Percentiles rank a stretch among this genome's conserved stretches.
These are phyloP conservation scores for Drosophila bipectinata DNA, from an alignment of 1,140 invertebrate genomes.

Conservation along the genomic window DNA sequence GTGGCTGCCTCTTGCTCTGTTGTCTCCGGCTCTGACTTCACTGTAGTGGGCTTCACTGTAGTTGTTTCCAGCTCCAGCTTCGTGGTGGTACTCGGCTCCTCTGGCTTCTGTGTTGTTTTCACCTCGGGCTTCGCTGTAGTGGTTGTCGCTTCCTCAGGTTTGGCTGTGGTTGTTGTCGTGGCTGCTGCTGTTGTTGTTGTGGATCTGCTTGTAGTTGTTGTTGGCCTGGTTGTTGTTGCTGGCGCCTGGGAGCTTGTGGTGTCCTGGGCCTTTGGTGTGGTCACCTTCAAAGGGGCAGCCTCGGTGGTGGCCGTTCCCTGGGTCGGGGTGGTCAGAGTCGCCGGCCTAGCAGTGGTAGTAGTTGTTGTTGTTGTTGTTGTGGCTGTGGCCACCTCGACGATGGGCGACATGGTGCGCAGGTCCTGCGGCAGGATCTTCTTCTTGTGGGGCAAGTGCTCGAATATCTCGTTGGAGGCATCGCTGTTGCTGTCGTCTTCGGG, in stretches of 20 bases:
- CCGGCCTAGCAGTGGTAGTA: not conserved
- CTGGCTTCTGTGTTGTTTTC: not conserved
- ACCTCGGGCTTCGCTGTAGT: not conserved
- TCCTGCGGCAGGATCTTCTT: constrained; percentile 76
- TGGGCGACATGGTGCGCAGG: constrained; percentile 62
- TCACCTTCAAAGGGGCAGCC: not conserved
- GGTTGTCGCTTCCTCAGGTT: constrained; percentile 1
- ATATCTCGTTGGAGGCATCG: constrained; percentile 75
- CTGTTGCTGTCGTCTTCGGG: constrained; percentile 49
- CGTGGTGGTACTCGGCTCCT: not conserved
- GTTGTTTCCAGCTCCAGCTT: not conserved
- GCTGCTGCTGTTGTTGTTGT: constrained; percentile 9
- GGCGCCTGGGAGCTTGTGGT: constrained; percentile 13
- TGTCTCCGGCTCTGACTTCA: constrained; percentile 1
- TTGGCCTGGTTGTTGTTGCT: constrained; percentile 5
- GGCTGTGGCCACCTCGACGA: constrained; percentile 28
- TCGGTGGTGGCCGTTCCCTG: constrained; percentile 1
- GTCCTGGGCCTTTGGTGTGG: constrained; percentile 12
- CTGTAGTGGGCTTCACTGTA: not conserved
- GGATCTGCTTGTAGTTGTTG: constrained; percentile 11
- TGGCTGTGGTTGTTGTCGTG: not conserved
- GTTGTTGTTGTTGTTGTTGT: constrained; percentile 11
- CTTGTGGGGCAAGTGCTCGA: constrained; percentile 72
- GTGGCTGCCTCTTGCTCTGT: constrained; percentile 8
- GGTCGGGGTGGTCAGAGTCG: constrained; percentile 17